phyloP scores from a whole-genome alignment of 2,113 vertebrate species.

The Amazona vittata region DNA sequence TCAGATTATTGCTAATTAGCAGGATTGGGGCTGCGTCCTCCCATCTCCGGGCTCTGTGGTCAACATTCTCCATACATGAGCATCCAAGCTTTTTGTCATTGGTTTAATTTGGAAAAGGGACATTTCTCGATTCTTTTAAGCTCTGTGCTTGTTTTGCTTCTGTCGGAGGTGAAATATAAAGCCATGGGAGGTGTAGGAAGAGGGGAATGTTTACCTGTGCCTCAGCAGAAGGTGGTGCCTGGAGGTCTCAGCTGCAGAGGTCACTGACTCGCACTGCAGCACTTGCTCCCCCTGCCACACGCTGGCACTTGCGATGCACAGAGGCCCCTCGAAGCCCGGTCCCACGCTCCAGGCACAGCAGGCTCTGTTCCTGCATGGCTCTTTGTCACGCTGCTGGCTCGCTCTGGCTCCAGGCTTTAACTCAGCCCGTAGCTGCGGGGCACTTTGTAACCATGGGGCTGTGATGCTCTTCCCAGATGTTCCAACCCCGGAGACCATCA shows the following conservation, averaged over 20 bases:
- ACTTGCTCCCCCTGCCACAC: background rate
- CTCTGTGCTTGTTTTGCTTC: background rate
- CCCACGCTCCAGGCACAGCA: background rate
- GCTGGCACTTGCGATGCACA: accelerated
- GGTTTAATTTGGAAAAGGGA: background rate
- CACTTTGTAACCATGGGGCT: background rate
- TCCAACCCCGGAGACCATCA: background rate
- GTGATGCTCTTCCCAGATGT: background rate
- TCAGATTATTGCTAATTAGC: background rate
- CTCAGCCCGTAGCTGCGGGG: accelerated
- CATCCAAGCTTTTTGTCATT: background rate
- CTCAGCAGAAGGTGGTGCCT: background rate
- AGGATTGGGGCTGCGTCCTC: background rate
- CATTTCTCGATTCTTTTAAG: background rate
- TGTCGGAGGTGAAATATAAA: background rate
- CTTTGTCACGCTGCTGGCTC: background rate
- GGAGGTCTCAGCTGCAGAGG: background rate
- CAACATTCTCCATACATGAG: accelerated
- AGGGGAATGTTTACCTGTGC: background rate
- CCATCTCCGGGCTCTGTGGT: too few species aligned
- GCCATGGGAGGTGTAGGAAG: background rate
- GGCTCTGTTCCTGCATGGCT: background rate
- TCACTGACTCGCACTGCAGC: background rate
- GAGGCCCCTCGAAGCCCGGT: accelerated
- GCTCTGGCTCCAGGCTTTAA: background rate